Evolutionary conservation across 2,888 invertebrate species (phyloP).

Genomic region (Diaprepes abbreviatus): DNA sequence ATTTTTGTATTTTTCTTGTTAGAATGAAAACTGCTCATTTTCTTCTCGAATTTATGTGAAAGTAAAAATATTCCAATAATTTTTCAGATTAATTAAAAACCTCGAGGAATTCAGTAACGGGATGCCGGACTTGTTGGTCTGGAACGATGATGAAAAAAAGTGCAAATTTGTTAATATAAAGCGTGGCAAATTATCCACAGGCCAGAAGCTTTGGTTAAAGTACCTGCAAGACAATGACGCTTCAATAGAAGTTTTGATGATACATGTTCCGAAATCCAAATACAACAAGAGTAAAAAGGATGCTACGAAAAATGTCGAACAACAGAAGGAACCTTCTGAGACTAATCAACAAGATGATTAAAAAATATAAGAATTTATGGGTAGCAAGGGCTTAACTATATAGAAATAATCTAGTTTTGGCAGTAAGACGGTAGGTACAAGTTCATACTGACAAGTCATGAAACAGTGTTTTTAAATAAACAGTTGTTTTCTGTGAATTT

Average conservation of each 20-base stretch:
- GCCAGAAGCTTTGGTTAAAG: slow-evolving; percentile 87
- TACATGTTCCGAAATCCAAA: slow-evolving; percentile 63
- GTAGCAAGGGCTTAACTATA: no score
- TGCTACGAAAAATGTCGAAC: background rate
- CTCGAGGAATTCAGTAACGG: slow-evolving; percentile 78
- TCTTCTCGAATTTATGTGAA: no score
- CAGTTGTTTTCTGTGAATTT: no score
- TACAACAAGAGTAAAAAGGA: slow-evolving; percentile 15
- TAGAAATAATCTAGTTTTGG: no score
- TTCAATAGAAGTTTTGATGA: slow-evolving; percentile 81
- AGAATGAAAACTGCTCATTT: no score
- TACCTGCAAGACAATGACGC: slow-evolving; percentile 76
- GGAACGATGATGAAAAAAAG: slow-evolving; percentile 75
- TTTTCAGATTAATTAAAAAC: slow-evolving; percentile 68
- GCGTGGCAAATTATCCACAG: slow-evolving; percentile 85
- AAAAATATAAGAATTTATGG: no score
- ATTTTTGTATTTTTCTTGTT: no score
- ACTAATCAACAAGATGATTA: no score
- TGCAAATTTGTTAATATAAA: slow-evolving; percentile 89
- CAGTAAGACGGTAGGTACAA: no score
- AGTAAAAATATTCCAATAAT: no score
- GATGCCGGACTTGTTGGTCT: slow-evolving; percentile 87
- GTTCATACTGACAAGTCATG: no score
- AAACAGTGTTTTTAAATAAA: no score
- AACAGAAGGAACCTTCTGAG: background rate